A percentile compares a stretch with the other conserved stretches of the same genome.
Evolutionary conservation across 2,113 vertebrate species (phyloP).

Genomic region (Triplophysa siluroides): DNA sequence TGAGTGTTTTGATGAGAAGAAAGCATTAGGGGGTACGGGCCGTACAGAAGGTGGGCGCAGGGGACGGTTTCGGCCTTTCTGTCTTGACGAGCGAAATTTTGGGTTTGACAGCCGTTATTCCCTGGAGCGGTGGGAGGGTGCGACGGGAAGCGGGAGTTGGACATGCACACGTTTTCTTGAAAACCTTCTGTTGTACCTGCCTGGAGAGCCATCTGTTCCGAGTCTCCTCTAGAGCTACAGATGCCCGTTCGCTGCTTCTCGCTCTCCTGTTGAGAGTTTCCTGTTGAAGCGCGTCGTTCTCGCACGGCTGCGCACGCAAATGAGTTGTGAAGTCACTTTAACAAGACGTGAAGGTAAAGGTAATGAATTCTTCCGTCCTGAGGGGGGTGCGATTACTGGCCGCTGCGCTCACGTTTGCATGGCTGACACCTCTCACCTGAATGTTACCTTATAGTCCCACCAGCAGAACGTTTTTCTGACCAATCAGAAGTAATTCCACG

Average conservation of each 20-base stretch:
- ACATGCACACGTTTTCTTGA: background rate
- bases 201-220: conserved; percentile 26
- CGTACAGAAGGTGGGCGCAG: conserved; percentile 9
- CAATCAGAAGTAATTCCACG: conserved; percentile 12
- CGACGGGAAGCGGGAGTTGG: background rate
- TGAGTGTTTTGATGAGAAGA: conserved; percentile 1
- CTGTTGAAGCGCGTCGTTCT: conserved; percentile 17
- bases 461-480: conserved; percentile 13
- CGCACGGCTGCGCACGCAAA: conserved; percentile 25
- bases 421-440: no score
- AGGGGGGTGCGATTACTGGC: background rate
- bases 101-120: conserved; percentile 4
- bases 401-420: background rate
- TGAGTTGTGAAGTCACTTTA: conserved; percentile 37
- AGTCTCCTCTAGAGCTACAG: conserved; percentile 8
- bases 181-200: background rate
- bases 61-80: background rate
- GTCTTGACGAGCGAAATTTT: conserved; percentile 24
- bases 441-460: background rate
- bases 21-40: conserved; percentile 19
- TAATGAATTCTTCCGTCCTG: conserved; percentile 30
- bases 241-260: background rate
- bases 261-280: conserved; percentile 1
- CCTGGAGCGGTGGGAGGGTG: background rate
- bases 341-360: conserved; percentile 31